phyloP scores from a whole-genome alignment of 1,140 invertebrate genomes.

The Trachymyrmex cornetzi region DNA sequence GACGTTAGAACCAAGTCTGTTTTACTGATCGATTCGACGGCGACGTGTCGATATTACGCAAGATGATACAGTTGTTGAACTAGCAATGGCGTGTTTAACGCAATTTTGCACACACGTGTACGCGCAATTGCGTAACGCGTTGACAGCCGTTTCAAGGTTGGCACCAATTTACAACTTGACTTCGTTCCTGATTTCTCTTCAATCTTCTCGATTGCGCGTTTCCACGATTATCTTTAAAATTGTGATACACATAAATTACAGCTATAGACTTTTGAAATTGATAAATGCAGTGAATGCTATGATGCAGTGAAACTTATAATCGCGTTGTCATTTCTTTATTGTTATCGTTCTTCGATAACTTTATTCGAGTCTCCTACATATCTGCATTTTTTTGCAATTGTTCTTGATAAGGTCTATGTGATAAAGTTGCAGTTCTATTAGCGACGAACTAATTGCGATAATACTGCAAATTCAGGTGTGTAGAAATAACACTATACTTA shows the following conservation, averaged over 20 bases:
- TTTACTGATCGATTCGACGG: background rate
- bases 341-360: background rate
- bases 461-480: background rate
- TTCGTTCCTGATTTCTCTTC: slow-evolving; percentile 53
- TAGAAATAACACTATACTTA: no score
- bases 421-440: background rate
- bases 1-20: background rate
- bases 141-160: slow-evolving; percentile 56
- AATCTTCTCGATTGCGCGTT: background rate
- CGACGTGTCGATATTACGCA: slow-evolving; percentile 47
- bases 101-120: background rate
- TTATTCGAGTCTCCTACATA: background rate
- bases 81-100: slow-evolving; percentile 17
- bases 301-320: background rate
- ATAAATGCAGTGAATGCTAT: no score
- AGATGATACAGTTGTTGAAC: slow-evolving; percentile 54
- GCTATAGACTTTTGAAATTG: background rate
- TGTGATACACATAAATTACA: background rate
- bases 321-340: background rate
- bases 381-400: slow-evolving; percentile 3
- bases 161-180: slow-evolving; percentile 56
- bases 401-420: background rate
- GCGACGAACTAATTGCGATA: background rate
- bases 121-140: slow-evolving; percentile 58
- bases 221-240: background rate